These are phyloP conservation scores for Drosophila baimaii DNA, from an alignment of 1,140 invertebrate genomes.

Conservation along the genomic window DNA sequence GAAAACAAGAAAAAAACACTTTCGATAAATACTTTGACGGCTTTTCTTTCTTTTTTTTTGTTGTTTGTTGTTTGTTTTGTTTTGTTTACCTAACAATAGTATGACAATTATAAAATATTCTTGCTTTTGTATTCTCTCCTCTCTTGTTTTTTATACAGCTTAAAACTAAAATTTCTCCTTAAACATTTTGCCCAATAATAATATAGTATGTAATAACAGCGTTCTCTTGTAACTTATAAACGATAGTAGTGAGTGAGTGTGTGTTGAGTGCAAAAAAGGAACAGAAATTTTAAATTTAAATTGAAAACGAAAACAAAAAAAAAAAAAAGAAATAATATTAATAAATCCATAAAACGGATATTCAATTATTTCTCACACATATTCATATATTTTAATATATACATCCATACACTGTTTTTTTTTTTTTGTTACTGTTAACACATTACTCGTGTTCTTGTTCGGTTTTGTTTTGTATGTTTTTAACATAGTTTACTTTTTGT, in stretches of 20 bases:
- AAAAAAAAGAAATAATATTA: conserved; percentile 31
- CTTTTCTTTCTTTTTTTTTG: conserved; percentile 24
- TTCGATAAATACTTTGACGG: conserved; percentile 71
- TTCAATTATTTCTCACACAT: conserved; percentile 59
- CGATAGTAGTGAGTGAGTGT: conserved; percentile 27
- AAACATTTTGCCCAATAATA: conserved; percentile 17
- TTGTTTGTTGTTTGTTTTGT: conserved; percentile 1
- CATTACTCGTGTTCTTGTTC: not conserved
- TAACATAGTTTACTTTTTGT: conserved; percentile 56
- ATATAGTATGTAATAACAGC: conserved; percentile 39
- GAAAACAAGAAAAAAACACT: conserved; percentile 40
- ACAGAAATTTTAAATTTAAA: conserved; percentile 1
- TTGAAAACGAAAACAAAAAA: conserved; percentile 6
- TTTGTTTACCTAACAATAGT: conserved; percentile 60
- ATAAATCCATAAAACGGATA: conserved; percentile 79
- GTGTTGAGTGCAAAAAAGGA: conserved; percentile 6
- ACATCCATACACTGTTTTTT: conserved; percentile 49
- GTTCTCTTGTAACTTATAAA: conserved; percentile 27
- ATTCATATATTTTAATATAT: conserved; percentile 58
- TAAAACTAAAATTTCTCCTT: conserved; percentile 29
- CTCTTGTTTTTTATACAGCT: conserved; percentile 14
- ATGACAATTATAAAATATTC: conserved; percentile 25
- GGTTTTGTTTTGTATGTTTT: conserved; percentile 74
- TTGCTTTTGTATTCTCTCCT: conserved; percentile 10
- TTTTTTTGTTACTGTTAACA: conserved; percentile 27